These are phyloP conservation scores for Brachycybe producta DNA, from an alignment of 2,888 invertebrate species.

Conservation along the genomic window DNA sequence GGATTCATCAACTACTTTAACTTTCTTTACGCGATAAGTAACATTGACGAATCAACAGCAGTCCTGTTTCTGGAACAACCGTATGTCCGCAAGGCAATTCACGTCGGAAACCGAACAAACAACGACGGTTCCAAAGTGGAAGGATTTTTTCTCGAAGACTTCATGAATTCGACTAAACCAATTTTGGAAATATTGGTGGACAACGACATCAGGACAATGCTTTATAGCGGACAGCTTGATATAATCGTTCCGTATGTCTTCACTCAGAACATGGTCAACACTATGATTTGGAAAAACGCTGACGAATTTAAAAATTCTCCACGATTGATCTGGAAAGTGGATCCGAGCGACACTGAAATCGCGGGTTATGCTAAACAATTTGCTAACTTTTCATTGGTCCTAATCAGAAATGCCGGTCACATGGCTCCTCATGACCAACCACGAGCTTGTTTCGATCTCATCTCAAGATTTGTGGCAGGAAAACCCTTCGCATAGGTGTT, in stretches of 20 bases:
- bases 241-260: slow-evolving; percentile 37
- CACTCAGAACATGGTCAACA: slow-evolving; percentile 9
- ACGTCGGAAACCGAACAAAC: slow-evolving; percentile 32
- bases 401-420: slow-evolving; percentile 67
- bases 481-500: no score
- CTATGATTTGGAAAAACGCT: slow-evolving; percentile 27
- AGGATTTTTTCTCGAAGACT: slow-evolving; percentile 30
- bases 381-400: slow-evolving; percentile 55
- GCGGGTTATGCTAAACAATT: slow-evolving; percentile 63
- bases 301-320: slow-evolving; percentile 4
- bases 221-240: slow-evolving; percentile 84
- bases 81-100: slow-evolving; percentile 29
- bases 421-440: slow-evolving; percentile 71
- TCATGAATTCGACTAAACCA: slow-evolving; percentile 30
- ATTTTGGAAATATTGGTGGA: slow-evolving; percentile 32
- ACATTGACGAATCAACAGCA: slow-evolving; percentile 32
- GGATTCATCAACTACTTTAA: slow-evolving; percentile 44
- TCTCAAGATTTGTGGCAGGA: slow-evolving; percentile 50
- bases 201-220: slow-evolving; percentile 35
- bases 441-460: slow-evolving; percentile 58
- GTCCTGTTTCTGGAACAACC: slow-evolving; percentile 33
- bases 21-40: slow-evolving; percentile 12
- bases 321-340: slow-evolving; percentile 21
- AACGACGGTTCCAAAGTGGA: slow-evolving; percentile 24
- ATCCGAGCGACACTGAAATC: slow-evolving; percentile 36